Percentiles rank a stretch among this genome's conserved stretches.
These are phyloP conservation scores for Leptonema lineaticorne DNA, from an alignment of 1,140 invertebrate species.

Conservation along the genomic window DNA sequence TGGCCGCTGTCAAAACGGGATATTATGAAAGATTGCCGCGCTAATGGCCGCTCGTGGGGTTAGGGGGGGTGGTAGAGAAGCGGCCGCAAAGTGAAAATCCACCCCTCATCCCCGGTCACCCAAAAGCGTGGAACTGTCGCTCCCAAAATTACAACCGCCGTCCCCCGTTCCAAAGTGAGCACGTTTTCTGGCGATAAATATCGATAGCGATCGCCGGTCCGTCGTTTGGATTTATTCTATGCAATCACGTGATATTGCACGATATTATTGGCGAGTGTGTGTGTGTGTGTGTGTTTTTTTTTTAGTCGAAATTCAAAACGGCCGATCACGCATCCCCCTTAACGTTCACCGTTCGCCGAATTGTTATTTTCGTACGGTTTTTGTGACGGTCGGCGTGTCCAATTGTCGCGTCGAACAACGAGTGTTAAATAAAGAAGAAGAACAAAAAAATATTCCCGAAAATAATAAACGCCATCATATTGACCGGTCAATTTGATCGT, in stretches of 20 bases:
- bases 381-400: neutral
- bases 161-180: too few relatives aligned
- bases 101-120: neutral
- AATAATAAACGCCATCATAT: too few relatives aligned
- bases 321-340: too few relatives aligned
- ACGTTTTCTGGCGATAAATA: constrained; percentile 12
- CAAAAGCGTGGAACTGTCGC: neutral
- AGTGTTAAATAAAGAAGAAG: too few relatives aligned
- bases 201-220: constrained; percentile 13
- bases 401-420: neutral
- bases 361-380: neutral
- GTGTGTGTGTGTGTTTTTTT: neutral
- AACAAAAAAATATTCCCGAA: too few relatives aligned
- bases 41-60: constrained; percentile 30
- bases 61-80: too few relatives aligned
- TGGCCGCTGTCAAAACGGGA: constrained; percentile 36
- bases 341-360: neutral
- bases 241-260: neutral
- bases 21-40: constrained; percentile 36
- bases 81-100: neutral
- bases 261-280: neutral
- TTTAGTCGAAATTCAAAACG: neutral
- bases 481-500: too few relatives aligned
- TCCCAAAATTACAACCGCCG: neutral
- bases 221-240: neutral